phyloP scores from a whole-genome alignment of 2,888 invertebrate species.

The Drosophila emarginata region DNA sequence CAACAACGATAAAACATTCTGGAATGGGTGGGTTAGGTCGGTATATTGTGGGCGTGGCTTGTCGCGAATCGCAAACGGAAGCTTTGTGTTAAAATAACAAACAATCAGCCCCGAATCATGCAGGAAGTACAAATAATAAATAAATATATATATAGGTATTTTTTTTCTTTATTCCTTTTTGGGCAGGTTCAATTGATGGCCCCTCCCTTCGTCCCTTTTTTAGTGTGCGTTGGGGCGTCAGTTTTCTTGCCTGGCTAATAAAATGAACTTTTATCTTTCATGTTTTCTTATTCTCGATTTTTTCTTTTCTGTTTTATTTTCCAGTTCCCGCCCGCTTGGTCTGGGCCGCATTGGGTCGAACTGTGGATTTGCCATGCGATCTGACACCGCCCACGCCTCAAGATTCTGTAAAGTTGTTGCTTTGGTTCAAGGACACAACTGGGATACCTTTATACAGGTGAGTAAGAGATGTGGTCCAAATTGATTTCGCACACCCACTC shows the following conservation, averaged over 20 bases:
- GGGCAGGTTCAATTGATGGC: neutral
- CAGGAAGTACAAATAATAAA: constrained; percentile 77
- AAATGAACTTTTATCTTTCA: constrained; percentile 21
- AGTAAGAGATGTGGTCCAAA: constrained; percentile 68
- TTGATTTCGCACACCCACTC: constrained; percentile 34
- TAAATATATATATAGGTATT: constrained; percentile 67
- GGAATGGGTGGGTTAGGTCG: constrained; percentile 3
- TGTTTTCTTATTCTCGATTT: neutral
- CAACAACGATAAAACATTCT: neutral
- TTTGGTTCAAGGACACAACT: constrained; percentile 94
- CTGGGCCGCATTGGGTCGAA: constrained; percentile 90
- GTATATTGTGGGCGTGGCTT: constrained; percentile 14
- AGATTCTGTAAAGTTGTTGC: constrained; percentile 90
- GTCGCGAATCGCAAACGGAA: constrained; percentile 63
- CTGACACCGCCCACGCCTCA: constrained; percentile 88
- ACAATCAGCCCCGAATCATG: constrained; percentile 74
- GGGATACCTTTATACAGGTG: constrained; percentile 95
- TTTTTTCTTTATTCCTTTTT: constrained; percentile 32
- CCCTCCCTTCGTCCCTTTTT: neutral
- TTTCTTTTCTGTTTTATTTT: constrained; percentile 65
- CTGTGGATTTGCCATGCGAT: constrained; percentile 92
- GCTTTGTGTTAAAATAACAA: constrained; percentile 77
- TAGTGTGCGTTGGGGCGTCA: constrained; percentile 12
- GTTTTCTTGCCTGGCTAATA: constrained; percentile 47
- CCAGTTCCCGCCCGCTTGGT: constrained; percentile 87